phyloP scores from a whole-genome alignment of 2,888 invertebrate species.

The Microplitis deprimator region DNA sequence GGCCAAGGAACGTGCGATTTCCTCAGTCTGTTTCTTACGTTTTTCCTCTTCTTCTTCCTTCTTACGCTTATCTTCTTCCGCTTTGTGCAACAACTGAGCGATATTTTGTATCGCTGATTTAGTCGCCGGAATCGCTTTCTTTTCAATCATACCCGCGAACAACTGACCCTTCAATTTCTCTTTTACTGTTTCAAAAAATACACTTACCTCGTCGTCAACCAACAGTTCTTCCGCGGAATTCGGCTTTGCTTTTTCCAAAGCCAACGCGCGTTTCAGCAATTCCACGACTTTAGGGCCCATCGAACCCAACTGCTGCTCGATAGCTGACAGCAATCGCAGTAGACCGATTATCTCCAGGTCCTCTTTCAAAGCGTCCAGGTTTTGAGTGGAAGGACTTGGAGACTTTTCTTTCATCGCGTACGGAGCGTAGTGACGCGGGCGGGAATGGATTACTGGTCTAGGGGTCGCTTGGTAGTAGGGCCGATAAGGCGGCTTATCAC shows the following conservation, averaged over 20 bases:
- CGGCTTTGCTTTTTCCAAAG: slow-evolving; percentile 80
- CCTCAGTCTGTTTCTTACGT: slow-evolving; percentile 59
- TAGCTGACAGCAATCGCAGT: slow-evolving; percentile 82
- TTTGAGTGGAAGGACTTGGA: slow-evolving; percentile 55
- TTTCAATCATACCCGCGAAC: slow-evolving; percentile 79
- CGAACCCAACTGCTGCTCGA: slow-evolving; percentile 88
- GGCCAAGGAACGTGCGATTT: slow-evolving; percentile 56
- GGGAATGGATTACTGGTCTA: slow-evolving; percentile 44
- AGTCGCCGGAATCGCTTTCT: slow-evolving; percentile 79
- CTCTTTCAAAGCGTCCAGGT: slow-evolving; percentile 62
- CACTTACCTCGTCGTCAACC: slow-evolving; percentile 81
- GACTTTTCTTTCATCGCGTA: slow-evolving; percentile 68
- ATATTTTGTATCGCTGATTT: slow-evolving; percentile 84
- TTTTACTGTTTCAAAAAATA: slow-evolving; percentile 87
- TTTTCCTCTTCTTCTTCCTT: slow-evolving; percentile 68
- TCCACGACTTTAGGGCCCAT: slow-evolving; percentile 86
- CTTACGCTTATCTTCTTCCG: slow-evolving; percentile 73
- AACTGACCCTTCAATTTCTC: slow-evolving; percentile 87
- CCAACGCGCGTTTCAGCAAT: slow-evolving; percentile 82
- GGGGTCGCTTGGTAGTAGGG: slow-evolving; percentile 50
- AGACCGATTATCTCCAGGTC: slow-evolving; percentile 71
- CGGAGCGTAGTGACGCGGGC: slow-evolving; percentile 58
- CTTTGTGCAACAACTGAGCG: slow-evolving; percentile 81
- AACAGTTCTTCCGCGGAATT: slow-evolving; percentile 84
- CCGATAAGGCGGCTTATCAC: slow-evolving; percentile 49